Evolutionary conservation across 2,888 invertebrate species (phyloP).

Genomic region (Nasonovia ribisnigri): DNA sequence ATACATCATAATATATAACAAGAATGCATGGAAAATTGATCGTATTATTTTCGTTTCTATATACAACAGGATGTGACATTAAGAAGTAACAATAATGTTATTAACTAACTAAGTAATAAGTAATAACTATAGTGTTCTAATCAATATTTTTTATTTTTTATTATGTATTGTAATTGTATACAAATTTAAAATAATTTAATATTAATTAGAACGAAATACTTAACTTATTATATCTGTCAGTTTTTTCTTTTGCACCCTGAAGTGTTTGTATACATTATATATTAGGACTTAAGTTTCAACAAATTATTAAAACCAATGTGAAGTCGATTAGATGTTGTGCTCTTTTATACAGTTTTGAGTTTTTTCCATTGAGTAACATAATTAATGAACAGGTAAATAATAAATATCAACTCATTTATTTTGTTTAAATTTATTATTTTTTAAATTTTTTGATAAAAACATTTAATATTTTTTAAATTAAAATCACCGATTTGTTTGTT

Average conservation of each 20-base stretch:
- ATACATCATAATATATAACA: background rate
- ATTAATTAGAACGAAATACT: background rate
- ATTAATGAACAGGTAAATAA: no score
- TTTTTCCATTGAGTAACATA: no score
- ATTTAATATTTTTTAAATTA: background rate
- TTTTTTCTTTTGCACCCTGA: no score
- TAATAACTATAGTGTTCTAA: background rate
- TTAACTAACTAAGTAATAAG: background rate
- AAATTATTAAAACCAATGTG: no score
- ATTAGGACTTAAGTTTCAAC: no score
- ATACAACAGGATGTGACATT: background rate
- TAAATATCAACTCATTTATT: background rate
- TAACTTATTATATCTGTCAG: background rate
- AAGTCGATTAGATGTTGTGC: no score
- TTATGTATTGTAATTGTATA: background rate
- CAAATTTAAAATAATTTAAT: background rate
- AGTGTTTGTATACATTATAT: no score
- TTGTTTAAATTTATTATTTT: background rate
- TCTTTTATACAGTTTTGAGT: no score
- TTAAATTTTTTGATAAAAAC: background rate
- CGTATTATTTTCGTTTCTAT: background rate
- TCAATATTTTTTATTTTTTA: background rate
- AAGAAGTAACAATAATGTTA: background rate
- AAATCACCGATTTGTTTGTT: background rate
- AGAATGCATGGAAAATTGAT: background rate